phyloP scores from a whole-genome alignment of 2,888 invertebrate species.

The Phragmatobia fuliginosa region DNA sequence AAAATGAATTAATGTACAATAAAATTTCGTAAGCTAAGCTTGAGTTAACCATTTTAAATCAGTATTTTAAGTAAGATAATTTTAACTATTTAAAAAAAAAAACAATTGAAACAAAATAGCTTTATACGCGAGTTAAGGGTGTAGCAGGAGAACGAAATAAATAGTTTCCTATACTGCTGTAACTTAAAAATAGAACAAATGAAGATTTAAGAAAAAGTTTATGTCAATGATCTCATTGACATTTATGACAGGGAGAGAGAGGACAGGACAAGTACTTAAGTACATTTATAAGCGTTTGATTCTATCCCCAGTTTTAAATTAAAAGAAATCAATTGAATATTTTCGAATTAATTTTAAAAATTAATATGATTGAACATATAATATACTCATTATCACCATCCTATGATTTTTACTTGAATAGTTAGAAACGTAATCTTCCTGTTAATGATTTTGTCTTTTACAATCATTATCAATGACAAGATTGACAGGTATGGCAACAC shows the following conservation, averaged over 20 bases:
- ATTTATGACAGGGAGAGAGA: conserved; percentile 2
- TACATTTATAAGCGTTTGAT: too few species aligned
- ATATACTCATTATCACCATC: neutral
- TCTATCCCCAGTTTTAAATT: neutral
- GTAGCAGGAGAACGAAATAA: neutral
- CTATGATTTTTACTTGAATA: neutral
- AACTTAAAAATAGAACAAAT: conserved; percentile 58
- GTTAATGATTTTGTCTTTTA: neutral
- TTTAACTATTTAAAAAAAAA: neutral
- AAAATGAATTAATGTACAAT: conserved; percentile 94
- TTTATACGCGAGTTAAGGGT: neutral
- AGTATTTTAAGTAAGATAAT: neutral
- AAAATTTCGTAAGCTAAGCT: conserved; percentile 94
- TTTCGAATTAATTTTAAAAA: neutral
- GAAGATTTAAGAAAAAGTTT: neutral
- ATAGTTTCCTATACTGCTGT: conserved; percentile 6
- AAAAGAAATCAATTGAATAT: neutral
- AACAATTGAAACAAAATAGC: conserved; percentile 34
- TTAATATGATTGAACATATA: neutral
- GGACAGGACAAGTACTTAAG: too few species aligned
- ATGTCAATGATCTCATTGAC: neutral
- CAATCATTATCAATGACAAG: too few species aligned
- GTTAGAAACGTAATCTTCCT: neutral
- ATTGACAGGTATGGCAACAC: conserved; percentile 49
- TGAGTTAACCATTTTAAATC: conserved; percentile 88